A percentile compares a stretch with the other conserved stretches of the same genome.
Evolutionary conservation across 1,140 invertebrate genomes (phyloP).

Genomic region (Brachionus sp.): DNA sequence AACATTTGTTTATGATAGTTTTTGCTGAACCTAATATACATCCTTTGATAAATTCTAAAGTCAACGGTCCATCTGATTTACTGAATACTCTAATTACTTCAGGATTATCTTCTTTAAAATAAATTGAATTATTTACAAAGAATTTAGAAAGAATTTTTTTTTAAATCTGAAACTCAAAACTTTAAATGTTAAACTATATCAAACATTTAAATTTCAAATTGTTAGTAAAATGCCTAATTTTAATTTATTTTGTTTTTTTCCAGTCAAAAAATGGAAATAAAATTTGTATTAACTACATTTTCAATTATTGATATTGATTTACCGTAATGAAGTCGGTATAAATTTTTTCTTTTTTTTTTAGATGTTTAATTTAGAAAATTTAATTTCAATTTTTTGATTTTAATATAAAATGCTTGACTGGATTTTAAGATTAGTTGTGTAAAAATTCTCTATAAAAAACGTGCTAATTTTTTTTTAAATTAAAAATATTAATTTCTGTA

Average conservation of each 20-base stretch:
- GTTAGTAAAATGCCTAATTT: not conserved
- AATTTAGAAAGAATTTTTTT: not conserved
- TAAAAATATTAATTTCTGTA: not conserved
- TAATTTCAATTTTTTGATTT: too few species aligned
- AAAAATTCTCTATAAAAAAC: not conserved
- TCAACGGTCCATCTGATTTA: not conserved
- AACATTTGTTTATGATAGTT: not conserved
- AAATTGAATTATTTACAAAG: not conserved
- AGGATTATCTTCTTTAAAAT: conserved; percentile 21
- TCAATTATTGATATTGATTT: too few species aligned
- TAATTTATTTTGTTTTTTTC: not conserved
- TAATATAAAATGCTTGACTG: too few species aligned
- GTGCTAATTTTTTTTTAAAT: not conserved
- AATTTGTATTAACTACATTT: too few species aligned
- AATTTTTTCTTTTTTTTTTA: too few species aligned
- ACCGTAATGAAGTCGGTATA: too few species aligned
- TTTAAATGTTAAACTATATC: not conserved
- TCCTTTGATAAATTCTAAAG: conserved; percentile 34
- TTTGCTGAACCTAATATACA: conserved; percentile 23
- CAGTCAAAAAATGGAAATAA: not conserved
- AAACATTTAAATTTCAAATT: not conserved
- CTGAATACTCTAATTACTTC: conserved; percentile 17
- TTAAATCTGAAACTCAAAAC: not conserved
- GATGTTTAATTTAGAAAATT: too few species aligned
- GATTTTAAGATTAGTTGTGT: too few species aligned